Evolutionary conservation across 2,797 vertebrate genomes (phyloP), one percentile per base, ranked within the genome.

Genomic region (Tympanoctomys barrerae): DNA sequence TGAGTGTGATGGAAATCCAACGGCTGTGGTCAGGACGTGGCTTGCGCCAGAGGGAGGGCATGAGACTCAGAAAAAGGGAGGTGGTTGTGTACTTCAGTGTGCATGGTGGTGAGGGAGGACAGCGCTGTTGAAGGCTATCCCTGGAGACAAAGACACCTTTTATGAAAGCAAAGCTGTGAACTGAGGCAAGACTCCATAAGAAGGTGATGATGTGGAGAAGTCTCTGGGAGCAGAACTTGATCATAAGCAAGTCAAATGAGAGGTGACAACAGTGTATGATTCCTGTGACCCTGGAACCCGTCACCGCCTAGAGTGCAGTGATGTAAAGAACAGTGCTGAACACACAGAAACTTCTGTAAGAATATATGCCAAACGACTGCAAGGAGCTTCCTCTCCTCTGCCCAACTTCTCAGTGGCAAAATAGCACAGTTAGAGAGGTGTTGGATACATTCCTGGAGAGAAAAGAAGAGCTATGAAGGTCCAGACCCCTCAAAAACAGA

Each of bases 401-500:
- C 26, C 18, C 1, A 36, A 36, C 22, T 87, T 87, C 87, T 92
- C 11, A 5, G 14, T 33, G 46, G 14, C 68, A 87, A 64, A 14
- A 22, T 42, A 49, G 6, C 0, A 64, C n/a, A 83, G 59, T 62
- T 36, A 62, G 62, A 31, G 26, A 31, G 5, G 54, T 64, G 42
- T 22, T 28, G 75, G 21, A 36, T 49, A 66, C 57, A 52, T 68
- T n/a, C 22, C 33, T 8, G 68, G 49, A 9, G 33, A 36, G 4
- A 49, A 0, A 5, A 22, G 26, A 52, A 6, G 3, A 13, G 0
- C n/a, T 19, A 0, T 87, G 19, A 64, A 46, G n/a, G 13, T 31
- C 36, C 19, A 24, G 36, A 11, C 19, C 2, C 6, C 9, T 90
- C 21, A n/a, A 24, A 80, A 94, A 46, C 61, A 81, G n/a, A 66